Base-by-base conservation (phyloP, 1,140 invertebrate genomes). In the Penaeus indicus region DNA sequence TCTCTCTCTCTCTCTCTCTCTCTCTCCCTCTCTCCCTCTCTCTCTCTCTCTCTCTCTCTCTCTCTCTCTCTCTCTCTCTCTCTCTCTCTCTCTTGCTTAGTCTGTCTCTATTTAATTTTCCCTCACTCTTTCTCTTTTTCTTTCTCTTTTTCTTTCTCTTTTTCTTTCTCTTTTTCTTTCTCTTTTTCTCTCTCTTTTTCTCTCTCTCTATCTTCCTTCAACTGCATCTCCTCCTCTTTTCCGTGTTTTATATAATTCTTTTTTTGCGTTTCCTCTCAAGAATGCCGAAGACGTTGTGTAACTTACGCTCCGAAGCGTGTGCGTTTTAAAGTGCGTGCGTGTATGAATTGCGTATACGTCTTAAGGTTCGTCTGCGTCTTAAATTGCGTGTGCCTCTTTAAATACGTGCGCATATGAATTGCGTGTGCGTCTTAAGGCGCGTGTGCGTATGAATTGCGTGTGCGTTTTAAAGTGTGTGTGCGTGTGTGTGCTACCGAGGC, bases 391-490 rank as follows among this genome's bases (percentile, higher is more conserved):
- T 32, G 32, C 32, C 32, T 32, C 32, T 32, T 32, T 32, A 32
- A 32, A 32, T 32, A 2, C 32, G 32, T 32, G 32, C 32, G 32
- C 32, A 2, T 32, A 32, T 32, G 32, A 32, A 32, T 32, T 32
- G 2, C 32, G 32, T 32, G 32, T 32, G 32, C 32, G 32, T 32
- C 47, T 47, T 47, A 47, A 47, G 5, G 4, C 5, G 47, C 47
- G 11, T 47, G 47, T 4, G 47, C 4, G 4, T 4, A 47, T 47
- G 47, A 47, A 47, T 13, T 47, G 72, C 42, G 1, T 75, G 1
- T 75, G 69, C 38, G 69, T 75, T 3, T 75, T n/a, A 27, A 54
- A 22, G 75, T 78, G 75, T 78, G 75, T 78, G 75, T 78, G 75
- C 54, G 75, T 78, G 75, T 78, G 75, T 78, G 32, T 32, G 32